Evolutionary conservation across 2,797 vertebrate species (phyloP), one percentile per base, ranked within the genome.

Genomic region (Clarias platycephalus): DNA sequence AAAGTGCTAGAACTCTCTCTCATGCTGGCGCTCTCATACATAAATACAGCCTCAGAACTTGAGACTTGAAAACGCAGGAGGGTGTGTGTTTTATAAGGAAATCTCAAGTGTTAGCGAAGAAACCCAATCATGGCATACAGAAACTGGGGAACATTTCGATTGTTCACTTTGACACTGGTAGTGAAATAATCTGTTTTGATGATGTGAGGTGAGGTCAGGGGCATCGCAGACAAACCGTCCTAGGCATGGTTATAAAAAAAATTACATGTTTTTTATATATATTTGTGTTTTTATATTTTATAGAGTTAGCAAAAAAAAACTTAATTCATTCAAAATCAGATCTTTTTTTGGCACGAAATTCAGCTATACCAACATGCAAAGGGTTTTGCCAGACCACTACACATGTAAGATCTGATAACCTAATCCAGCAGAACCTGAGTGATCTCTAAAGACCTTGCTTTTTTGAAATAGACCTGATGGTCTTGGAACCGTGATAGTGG

Each of bases 401-500:
- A 78, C 58, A 63, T 63, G 16, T 49, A 64, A 53, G 26, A 28
- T 66, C 26, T 28, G 40, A 66, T 49, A 49, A 22, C 13, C 13
- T 40, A 78, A 63, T 63, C 22, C 68, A 49, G 68, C 68, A 24
- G 58, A 83, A 58, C 8, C 8, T 68, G 28, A 62, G 31, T 40
- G 28, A 74, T 67, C 8, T 79, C 26, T 82, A 49, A 22, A 34
- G 28, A 77, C 28, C 9, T 24, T 79, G 87, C 58, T 63, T 83
- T 80, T 37, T 40, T 76, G 89, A 83, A 84, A 81, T 91, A 99
- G 98, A 95, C 98, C 98, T 49, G 98, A 99, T 5, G 98, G 98
- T 90, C 96, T 99, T 84, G 98, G 96, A 94, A 99, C 98, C 2
- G 98, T 99, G 91, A 97, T 95, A 0, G 97, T 99, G 84, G 98